phyloP scores from a whole-genome alignment of 2,797 vertebrate genomes.

The Menidia menidia region DNA sequence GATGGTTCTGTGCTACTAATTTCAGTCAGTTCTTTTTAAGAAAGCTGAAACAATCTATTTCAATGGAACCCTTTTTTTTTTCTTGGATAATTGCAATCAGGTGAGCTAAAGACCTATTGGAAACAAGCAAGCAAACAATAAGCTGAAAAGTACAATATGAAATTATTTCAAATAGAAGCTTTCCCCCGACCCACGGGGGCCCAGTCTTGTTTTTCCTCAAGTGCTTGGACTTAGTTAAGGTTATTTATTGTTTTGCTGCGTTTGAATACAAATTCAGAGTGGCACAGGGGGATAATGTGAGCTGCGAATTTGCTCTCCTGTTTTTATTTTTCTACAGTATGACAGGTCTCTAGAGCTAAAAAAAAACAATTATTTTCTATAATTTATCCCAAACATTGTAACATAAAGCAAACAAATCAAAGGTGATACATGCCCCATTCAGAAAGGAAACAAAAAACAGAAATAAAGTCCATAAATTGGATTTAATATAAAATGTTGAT shows the following conservation, averaged over 20 bases:
- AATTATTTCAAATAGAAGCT: background rate
- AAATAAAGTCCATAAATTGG: no score
- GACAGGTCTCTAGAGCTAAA: background rate
- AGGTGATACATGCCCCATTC: no score
- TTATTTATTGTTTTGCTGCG: background rate
- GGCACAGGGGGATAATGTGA: conserved; percentile 3
- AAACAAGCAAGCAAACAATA: background rate
- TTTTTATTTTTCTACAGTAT: background rate
- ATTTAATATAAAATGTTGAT: no score
- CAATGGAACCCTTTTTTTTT: background rate
- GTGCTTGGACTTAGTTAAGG: background rate
- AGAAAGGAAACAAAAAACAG: no score
- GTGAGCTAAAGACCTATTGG: background rate
- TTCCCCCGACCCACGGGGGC: background rate
- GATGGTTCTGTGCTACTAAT: no score
- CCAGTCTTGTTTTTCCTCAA: background rate
- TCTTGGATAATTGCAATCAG: background rate
- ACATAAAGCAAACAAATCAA: no score
- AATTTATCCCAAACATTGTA: no score
- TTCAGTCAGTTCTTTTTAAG: no score
- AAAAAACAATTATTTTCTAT: background rate
- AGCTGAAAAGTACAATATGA: background rate
- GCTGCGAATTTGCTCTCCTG: conserved; percentile 1
- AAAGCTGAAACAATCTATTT: no score
- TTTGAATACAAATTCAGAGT: conserved; percentile 1